Percentiles rank a stretch among this genome's conserved stretches.
phyloP scores from a whole-genome alignment of 2,113 vertebrate species.

The Narcine bancroftii region DNA sequence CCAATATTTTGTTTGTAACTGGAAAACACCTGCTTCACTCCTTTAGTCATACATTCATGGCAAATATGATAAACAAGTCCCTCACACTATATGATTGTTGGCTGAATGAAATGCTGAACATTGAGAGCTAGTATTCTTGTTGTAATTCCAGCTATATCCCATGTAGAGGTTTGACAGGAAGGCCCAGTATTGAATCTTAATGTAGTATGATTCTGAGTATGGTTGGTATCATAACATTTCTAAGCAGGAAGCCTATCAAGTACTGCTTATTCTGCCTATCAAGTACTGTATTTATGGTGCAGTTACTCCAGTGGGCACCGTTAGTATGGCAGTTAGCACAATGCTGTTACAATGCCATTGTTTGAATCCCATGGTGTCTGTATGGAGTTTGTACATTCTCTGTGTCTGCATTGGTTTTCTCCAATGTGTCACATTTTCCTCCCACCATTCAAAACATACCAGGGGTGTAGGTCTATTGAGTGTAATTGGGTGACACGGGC shows the following conservation, averaged over 20 bases:
- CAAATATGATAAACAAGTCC: neutral
- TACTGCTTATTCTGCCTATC: neutral
- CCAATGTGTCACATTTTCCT: too few species aligned
- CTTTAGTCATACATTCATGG: neutral
- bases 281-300: neutral
- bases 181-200: neutral
- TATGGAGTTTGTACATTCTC: too few species aligned
- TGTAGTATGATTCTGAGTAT: neutral
- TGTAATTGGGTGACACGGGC: too few species aligned
- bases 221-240: neutral
- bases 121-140: neutral
- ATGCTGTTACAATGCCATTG: too few species aligned
- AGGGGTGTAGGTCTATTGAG: too few species aligned
- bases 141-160: neutral
- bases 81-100: neutral
- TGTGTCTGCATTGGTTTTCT: too few species aligned
- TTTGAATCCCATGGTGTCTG: too few species aligned
- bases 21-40: neutral
- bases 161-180: constrained; percentile 14
- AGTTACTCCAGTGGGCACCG: too few species aligned
- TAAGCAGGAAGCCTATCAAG: too few species aligned
- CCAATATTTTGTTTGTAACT: neutral
- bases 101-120: constrained; percentile 6
- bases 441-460: too few species aligned
- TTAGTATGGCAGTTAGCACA: too few species aligned